A percentile compares a stretch with the other conserved stretches of the same genome.
phyloP scores from a whole-genome alignment of 2,797 vertebrate species.

The Cetoscarus ocellatus region DNA sequence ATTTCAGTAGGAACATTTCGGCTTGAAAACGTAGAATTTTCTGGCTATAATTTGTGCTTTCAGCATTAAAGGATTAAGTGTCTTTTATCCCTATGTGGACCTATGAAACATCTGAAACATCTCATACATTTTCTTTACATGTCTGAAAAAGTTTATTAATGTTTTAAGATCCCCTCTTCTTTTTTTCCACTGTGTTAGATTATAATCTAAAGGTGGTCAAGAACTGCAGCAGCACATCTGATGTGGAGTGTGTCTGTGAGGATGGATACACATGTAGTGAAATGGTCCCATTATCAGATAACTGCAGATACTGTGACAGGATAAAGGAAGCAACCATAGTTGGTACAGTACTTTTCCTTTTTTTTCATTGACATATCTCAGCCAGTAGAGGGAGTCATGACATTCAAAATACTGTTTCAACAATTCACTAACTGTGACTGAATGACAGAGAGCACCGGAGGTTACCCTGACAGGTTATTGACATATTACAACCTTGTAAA shows the following conservation, averaged over 20 bases:
- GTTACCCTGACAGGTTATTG: neutral
- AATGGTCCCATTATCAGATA: fast-evolving
- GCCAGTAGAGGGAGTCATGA: constrained; percentile 31
- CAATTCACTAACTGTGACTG: neutral
- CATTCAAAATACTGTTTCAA: neutral
- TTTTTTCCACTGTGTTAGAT: constrained; percentile 40
- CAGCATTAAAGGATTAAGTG: too few relatives aligned
- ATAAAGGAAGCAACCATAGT: neutral
- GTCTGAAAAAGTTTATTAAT: too few relatives aligned
- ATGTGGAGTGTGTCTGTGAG: constrained; percentile 57
- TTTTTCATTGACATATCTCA: neutral
- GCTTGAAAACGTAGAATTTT: too few relatives aligned
- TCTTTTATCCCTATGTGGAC: too few relatives aligned
- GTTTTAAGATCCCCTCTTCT: too few relatives aligned
- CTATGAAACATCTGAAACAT: too few relatives aligned
- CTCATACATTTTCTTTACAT: too few relatives aligned
- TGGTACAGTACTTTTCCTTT: constrained; percentile 31
- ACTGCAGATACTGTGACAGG: constrained; percentile 53
- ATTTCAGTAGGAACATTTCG: too few relatives aligned
- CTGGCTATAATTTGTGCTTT: too few relatives aligned
- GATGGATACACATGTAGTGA: constrained; percentile 35
- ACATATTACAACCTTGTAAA: neutral
- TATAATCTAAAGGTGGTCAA: constrained; percentile 47
- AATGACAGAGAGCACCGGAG: neutral
- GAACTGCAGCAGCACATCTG: constrained; percentile 50